These are phyloP conservation scores for Willowsia nigromaculata DNA, from an alignment of 2,888 invertebrate species.

Conservation along the genomic window DNA sequence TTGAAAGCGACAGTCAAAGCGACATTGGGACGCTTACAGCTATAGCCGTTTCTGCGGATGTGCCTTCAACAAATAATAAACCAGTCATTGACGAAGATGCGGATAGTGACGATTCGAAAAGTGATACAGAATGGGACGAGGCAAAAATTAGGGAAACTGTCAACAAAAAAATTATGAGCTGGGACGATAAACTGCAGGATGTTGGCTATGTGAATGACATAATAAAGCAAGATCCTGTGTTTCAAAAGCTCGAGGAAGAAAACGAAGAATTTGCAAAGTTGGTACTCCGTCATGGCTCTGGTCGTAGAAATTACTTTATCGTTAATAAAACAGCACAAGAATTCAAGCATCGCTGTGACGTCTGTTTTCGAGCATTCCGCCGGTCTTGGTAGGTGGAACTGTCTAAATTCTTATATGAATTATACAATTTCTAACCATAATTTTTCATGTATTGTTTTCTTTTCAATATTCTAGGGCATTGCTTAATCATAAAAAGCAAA, in stretches of 20 bases:
- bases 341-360: neutral
- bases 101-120: neutral
- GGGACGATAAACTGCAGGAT: neutral
- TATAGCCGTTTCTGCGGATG: too few relatives aligned
- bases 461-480: too few relatives aligned
- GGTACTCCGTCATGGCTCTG: neutral
- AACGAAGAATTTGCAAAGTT: conserved; percentile 5
- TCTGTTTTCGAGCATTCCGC: neutral
- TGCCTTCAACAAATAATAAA: too few relatives aligned
- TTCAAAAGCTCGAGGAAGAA: conserved; percentile 7
- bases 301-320: neutral
- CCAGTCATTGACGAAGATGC: neutral
- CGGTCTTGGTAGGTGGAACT: too few relatives aligned
- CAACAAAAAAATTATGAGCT: neutral
- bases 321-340: neutral
- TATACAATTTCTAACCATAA: too few relatives aligned
- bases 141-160: neutral
- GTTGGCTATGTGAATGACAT: neutral
- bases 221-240: conserved; percentile 1
- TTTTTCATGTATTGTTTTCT: too few relatives aligned
- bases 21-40: neutral
- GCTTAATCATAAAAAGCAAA: conserved; percentile 3
- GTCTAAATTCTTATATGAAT: too few relatives aligned
- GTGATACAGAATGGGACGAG: neutral
- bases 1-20: neutral